These are phyloP conservation scores for Phortica variegata DNA, from an alignment of 1,140 invertebrate species.

Conservation along the genomic window DNA sequence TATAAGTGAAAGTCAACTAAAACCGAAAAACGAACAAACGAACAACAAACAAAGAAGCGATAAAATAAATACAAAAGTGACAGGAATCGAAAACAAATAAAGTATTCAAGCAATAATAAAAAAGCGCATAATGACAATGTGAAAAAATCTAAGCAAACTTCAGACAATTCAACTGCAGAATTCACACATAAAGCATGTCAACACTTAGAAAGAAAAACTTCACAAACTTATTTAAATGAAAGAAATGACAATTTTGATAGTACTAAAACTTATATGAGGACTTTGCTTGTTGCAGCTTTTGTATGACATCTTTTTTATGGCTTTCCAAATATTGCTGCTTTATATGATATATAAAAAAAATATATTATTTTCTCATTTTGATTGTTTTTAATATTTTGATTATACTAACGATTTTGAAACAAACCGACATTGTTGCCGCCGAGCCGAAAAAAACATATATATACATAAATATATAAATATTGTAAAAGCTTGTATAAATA, in stretches of 20 bases:
- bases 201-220: too few species aligned
- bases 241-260: slow-evolving; percentile 8
- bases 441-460: slow-evolving; percentile 47
- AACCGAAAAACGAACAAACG: slow-evolving; percentile 8
- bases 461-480: too few species aligned
- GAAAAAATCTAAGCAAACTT: neutral
- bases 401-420: slow-evolving; percentile 6
- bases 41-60: neutral
- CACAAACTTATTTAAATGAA: too few species aligned
- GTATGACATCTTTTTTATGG: slow-evolving; percentile 18
- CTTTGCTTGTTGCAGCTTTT: slow-evolving; percentile 39
- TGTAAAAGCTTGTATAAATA: too few species aligned
- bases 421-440: slow-evolving; percentile 50
- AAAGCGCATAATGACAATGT: slow-evolving; percentile 10
- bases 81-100: slow-evolving; percentile 29
- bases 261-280: slow-evolving; percentile 20
- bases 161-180: slow-evolving; percentile 6
- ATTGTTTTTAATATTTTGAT: slow-evolving; percentile 20
- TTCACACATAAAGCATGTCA: too few species aligned
- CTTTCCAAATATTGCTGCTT: slow-evolving; percentile 2
- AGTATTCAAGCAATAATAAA: slow-evolving; percentile 8
- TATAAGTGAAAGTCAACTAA: slow-evolving; percentile 10
- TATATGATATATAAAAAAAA: slow-evolving; percentile 10
- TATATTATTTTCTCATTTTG: slow-evolving; percentile 13
- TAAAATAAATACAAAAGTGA: slow-evolving; percentile 25